These are phyloP conservation scores for Holacanthus passer DNA, from an alignment of 2,113 vertebrate species.

Conservation along the genomic window DNA sequence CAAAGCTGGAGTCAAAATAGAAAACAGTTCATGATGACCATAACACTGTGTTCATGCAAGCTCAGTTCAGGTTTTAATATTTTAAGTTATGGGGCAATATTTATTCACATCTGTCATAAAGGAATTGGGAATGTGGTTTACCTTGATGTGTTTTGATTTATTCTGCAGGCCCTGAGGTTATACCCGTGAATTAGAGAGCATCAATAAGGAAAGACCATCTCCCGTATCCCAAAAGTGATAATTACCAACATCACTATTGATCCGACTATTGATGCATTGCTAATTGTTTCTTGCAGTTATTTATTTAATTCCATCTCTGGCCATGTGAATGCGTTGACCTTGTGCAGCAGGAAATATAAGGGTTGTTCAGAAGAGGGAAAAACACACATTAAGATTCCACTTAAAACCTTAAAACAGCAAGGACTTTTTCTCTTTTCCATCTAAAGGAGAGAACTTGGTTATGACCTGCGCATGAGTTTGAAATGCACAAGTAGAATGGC, in stretches of 20 bases:
- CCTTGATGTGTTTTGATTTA: constrained; percentile 83
- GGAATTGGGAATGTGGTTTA: constrained; percentile 75
- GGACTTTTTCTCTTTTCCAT: constrained; percentile 44
- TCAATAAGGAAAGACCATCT: constrained; percentile 83
- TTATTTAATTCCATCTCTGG: constrained; percentile 80
- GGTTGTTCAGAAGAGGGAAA: constrained; percentile 50
- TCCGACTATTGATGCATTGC: constrained; percentile 83
- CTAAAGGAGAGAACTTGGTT: constrained; percentile 26
- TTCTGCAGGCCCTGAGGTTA: constrained; percentile 76
- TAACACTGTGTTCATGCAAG: constrained; percentile 35
- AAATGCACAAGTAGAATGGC: constrained; percentile 62
- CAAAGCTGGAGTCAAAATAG: constrained; percentile 47
- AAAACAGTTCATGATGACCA: constrained; percentile 27
- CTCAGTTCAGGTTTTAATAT: constrained; percentile 68
- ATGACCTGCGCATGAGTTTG: constrained; percentile 61
- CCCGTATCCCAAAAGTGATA: constrained; percentile 86
- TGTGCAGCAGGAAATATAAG: constrained; percentile 69
- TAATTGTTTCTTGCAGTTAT: constrained; percentile 86
- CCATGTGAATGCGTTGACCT: constrained; percentile 80
- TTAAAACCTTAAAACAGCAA: constrained; percentile 64
- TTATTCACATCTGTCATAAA: constrained; percentile 74
- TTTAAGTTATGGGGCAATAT: constrained; percentile 66
- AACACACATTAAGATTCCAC: constrained; percentile 70
- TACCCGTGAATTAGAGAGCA: constrained; percentile 77
- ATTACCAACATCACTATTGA: constrained; percentile 87